These are phyloP conservation scores for Euproctis similis DNA, from an alignment of 2,888 invertebrate species.

Conservation along the genomic window DNA sequence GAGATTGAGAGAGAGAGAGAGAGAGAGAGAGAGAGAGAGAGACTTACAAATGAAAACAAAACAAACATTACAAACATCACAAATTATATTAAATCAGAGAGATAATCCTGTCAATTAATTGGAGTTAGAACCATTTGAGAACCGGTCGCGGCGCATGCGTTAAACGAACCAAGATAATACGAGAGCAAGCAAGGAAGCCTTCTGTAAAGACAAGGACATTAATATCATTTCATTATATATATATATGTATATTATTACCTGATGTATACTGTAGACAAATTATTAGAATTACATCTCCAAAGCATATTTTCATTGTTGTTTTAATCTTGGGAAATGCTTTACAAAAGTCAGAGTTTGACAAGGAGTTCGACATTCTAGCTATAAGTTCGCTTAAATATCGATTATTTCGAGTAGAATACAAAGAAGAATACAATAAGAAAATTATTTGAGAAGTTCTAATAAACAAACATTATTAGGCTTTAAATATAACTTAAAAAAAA, in stretches of 20 bases:
- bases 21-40: no score
- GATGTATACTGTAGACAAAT: constrained; percentile 7
- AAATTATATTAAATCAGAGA: constrained; percentile 73
- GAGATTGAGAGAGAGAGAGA: no score
- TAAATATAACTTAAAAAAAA: no score
- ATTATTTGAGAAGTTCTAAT: no score
- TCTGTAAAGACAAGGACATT: constrained; percentile 37
- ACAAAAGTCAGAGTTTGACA: no score
- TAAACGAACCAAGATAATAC: constrained; percentile 50
- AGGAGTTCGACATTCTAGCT: no score
- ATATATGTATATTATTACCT: no score
- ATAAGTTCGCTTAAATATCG: no score
- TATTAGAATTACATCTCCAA: constrained; percentile 10
- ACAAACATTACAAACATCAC: constrained; percentile 67
- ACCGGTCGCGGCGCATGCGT: constrained; percentile 67
- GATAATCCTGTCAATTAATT: constrained; percentile 76
- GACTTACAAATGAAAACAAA: constrained; percentile 51
- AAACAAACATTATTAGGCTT: no score
- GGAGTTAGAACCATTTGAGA: constrained; percentile 69
- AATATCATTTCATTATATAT: constrained; percentile 39
- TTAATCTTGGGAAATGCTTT: no score
- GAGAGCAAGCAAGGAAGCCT: constrained; percentile 39
- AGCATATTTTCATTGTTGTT: neutral
- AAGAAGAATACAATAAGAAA: no score
- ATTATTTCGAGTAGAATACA: no score